Evolutionary conservation across 1,140 invertebrate genomes (phyloP), one percentile per base, ranked within the genome.

Genomic region (honey bee (Apis mellifera)): DNA sequence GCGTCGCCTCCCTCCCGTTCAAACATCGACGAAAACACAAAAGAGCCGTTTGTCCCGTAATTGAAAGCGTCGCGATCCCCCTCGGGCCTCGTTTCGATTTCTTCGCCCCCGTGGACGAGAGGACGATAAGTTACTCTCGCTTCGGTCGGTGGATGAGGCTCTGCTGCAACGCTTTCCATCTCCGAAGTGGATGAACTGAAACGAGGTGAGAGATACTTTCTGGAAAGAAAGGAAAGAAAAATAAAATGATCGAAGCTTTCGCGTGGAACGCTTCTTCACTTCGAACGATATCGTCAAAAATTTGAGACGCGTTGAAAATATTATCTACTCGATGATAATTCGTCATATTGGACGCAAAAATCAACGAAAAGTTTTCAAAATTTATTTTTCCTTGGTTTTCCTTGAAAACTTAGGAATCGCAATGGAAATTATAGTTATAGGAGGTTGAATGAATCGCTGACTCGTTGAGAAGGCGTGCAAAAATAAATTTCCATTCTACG

Each of bases 31-130:
- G 64, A 68, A 74, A 82, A 68, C 55, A 82, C 54, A 82, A 82
- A 76, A 76, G 79, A 76, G 21, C 76, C 73, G 66, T 76, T 82
- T 76, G 73, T 82, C 79, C 60, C 48, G 79, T 68, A 68, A 82
- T 76, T 68, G 73, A 76, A 68, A 52, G 55, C 50, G 17, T 54
- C 42, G 23, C n/a, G 32, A n/a, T 26, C 32, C 1, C 48, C 26
- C 26, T 65, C 26, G 66, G 50, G 57, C 48, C 66, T 69, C 66
- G 66, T 68, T 50, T 50, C 21, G 42, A 52, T 57, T 78, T 32
- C 48, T 52, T 17, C n/a, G 48, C 5, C 7, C 9, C 3, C 17
- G 19, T 48, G 19, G 26, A 80, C 71, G 55, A 55, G 59, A 42
- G 19, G 0, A 11, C 13, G 32, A 48, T 50, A 57, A 48, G 59